Evolutionary conservation across 2,888 invertebrate genomes (phyloP), one percentile per base, ranked within the genome.

Genomic region (Troglohyphantes excavatus): DNA sequence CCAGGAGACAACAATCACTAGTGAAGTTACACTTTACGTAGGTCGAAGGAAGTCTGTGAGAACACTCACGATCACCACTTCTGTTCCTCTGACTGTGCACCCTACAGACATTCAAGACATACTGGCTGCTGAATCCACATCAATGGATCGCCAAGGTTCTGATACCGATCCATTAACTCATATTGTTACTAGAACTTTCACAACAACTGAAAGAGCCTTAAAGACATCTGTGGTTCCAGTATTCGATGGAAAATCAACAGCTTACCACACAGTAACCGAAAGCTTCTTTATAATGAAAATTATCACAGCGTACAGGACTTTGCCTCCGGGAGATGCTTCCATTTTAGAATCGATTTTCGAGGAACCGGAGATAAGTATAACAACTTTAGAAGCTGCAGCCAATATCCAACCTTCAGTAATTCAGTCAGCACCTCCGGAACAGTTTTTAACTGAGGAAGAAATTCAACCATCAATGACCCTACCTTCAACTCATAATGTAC

Each of bases 201-300:
- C 97, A 92, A 97, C 98, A 5, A 97, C 97, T 0, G 97, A 98
- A 93, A 95, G 96, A n/a, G 96, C 97, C 94, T 94, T 97, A 21
- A 97, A 97, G 93, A 98, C 98, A 0, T 97, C 98, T 93, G 95
- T 98, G 90, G 94, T 98, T 79, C 98, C 98, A 0, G 95, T 98
- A 0, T 95, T 97, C 59, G 95, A 95, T 91, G 96, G 95, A 90
- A 95, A 95, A 26, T 95, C 95, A 90, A 95, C 97, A 92, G 96
- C 97, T 0, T 92, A 91, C 72, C 92, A 97, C 92, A 98, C 98
- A 0, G 95, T 98, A 73, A 96, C 97, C 2, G 98, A 98, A 94
- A 97, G 98, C 0, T 98, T 97, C 93, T 95, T 96, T 92, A 95
- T 98, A 26, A 97, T 97, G 0, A 95, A 97, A 93, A 94, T 97